A percentile compares a stretch with the other conserved stretches of the same genome.
Evolutionary conservation across 2,113 vertebrate genomes (phyloP).

Genomic region (Apodemus sylvaticus): DNA sequence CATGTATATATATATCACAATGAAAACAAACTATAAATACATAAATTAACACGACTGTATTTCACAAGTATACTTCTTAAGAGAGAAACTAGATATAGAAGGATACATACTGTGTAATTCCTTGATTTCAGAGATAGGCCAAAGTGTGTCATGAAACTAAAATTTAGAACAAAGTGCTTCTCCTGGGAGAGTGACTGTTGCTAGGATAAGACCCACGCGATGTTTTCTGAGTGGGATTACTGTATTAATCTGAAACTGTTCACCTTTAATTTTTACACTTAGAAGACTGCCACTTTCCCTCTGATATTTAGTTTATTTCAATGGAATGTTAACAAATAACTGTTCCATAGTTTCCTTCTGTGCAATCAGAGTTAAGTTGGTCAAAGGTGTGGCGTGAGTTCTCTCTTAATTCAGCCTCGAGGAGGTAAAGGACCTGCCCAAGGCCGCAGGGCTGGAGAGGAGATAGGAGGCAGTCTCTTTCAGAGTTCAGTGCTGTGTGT

Average conservation of each 20-base stretch:
- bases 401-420: neutral
- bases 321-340: neutral
- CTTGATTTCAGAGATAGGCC: neutral
- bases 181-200: neutral
- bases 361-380: neutral
- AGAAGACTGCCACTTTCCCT: neutral
- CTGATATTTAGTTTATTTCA: neutral
- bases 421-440: neutral
- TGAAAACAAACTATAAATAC: constrained; percentile 1
- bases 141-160: neutral
- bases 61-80: neutral
- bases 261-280: neutral
- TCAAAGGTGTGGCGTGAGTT: neutral
- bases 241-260: neutral
- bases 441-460: neutral
- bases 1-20: neutral
- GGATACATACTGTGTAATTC: neutral
- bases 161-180: neutral
- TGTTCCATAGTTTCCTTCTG: neutral
- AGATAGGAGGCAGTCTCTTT: neutral
- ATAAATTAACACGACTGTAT: neutral
- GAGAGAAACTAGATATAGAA: constrained; percentile 11
- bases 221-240: neutral
- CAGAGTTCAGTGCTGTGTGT: neutral
- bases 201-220: too few relatives aligned